Evolutionary conservation across 2,888 invertebrate species (phyloP), one percentile per base, ranked within the genome.

Genomic region (Hoplodrina blanda): DNA sequence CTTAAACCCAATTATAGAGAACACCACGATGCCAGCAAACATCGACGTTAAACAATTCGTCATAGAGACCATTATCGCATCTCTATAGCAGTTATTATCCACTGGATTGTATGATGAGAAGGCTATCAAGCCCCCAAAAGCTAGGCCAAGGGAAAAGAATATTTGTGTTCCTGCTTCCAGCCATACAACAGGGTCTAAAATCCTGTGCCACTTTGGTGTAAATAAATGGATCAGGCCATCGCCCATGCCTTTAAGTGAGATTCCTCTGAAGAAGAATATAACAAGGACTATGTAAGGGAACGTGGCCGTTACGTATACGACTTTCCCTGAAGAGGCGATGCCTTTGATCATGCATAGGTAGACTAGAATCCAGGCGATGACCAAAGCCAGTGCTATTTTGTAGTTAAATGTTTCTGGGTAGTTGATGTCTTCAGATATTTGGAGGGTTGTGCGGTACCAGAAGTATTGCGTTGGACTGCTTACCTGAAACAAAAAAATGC

Each of bases 331-430:
- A 7, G 99, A 99, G 1, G 99, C 99, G 78, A 99, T 99, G 64
- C 99, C 99, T 92, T 99, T 99, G 85, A 99, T 99, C 98, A 99
- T 99, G 94, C 99, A 99, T 93, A 99, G 97, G 93, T 99, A 99
- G 78, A 99, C 99, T 20, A 99, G 96, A 69, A 98, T 97, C 99
- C 99, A 99, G 33, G 99, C 99, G 4, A 98, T 96, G 13, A 98
- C 96, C 55, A 99, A 96, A 17, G 99, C 98, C 52, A 98, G 91
- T 1, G 98, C 98, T 86, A 99, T 98, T 92, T 98, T 98, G 97
- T 98, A 98, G 94, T 99, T 99, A 94, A 99, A 99, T 4, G 96
- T 97, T 87, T 98, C 97, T 0, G 99, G 98, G 68, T 97, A 97
- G 90, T 98, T 98, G 76, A 99, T 98, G 90, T 98, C 98, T 82